These are phyloP conservation scores for Oreocharis arfaki DNA, from an alignment of 2,113 vertebrate species.

Conservation along the genomic window DNA sequence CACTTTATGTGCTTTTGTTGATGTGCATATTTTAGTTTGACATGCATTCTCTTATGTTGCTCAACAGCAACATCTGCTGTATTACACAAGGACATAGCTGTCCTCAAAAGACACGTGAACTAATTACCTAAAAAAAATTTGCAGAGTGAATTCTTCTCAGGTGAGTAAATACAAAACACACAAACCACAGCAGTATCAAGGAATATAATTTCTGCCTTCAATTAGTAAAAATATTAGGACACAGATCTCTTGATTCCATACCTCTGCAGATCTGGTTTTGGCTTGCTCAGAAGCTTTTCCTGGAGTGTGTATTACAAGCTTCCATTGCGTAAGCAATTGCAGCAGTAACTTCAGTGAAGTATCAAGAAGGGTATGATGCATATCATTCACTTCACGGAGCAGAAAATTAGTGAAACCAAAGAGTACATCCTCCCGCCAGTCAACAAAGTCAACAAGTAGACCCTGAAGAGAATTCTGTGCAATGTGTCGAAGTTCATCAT, in stretches of 20 bases:
- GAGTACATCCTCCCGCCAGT: slow-evolving; percentile 96
- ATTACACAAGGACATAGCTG: slow-evolving; percentile 31
- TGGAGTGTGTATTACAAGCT: slow-evolving; percentile 87
- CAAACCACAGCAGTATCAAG: background rate
- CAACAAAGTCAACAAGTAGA: slow-evolving; percentile 92
- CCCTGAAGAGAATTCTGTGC: slow-evolving; percentile 97
- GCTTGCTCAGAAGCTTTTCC: slow-evolving; percentile 80
- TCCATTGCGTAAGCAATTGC: slow-evolving; percentile 96
- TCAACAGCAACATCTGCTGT: slow-evolving; percentile 52
- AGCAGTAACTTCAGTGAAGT: slow-evolving; percentile 94
- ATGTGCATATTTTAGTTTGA: background rate
- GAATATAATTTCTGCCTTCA: background rate
- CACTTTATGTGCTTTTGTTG: background rate
- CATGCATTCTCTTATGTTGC: slow-evolving; percentile 34
- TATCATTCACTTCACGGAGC: slow-evolving; percentile 93
- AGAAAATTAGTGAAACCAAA: slow-evolving; percentile 97
- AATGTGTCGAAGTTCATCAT: slow-evolving; percentile 96
- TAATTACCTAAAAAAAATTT: slow-evolving; percentile 3
- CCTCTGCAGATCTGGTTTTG: slow-evolving; percentile 84
- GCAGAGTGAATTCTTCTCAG: slow-evolving; percentile 3
- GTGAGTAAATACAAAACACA: slow-evolving; percentile 11
- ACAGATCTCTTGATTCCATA: slow-evolving; percentile 48
- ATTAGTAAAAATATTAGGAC: background rate
- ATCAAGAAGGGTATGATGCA: slow-evolving; percentile 91
- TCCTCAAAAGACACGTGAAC: slow-evolving; percentile 20